These are phyloP conservation scores for Hetaerina titia DNA, from an alignment of 2,888 invertebrate genomes.

Conservation along the genomic window DNA sequence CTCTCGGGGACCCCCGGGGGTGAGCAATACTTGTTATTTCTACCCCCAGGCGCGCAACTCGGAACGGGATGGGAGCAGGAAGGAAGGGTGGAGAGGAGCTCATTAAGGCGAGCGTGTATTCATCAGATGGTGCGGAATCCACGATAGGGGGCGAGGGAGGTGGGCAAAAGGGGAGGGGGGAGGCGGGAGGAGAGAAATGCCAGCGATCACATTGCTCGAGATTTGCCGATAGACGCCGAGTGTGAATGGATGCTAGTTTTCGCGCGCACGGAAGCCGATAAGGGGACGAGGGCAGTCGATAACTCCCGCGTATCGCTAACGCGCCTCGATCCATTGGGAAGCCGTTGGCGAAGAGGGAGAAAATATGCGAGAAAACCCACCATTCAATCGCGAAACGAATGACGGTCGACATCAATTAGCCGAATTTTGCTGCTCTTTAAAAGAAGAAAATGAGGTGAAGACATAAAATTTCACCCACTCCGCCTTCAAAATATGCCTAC, in stretches of 20 bases:
- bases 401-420: too few relatives aligned
- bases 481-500: too few relatives aligned
- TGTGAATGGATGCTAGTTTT: constrained; percentile 10
- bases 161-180: neutral
- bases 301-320: neutral
- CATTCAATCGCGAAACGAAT: too few relatives aligned
- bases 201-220: neutral
- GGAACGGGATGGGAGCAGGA: neutral
- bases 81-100: neutral
- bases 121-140: neutral
- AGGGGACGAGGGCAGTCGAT: neutral
- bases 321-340: too few relatives aligned
- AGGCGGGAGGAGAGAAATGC: too few relatives aligned
- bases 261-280: constrained; percentile 11
- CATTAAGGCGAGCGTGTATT: neutral
- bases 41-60: neutral
- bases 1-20: neutral
- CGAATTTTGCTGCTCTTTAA: too few relatives aligned
- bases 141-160: neutral
- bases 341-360: too few relatives aligned
- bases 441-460: too few relatives aligned
- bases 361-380: too few relatives aligned
- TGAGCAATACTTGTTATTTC: neutral
- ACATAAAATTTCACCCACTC: too few relatives aligned
- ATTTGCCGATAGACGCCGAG: neutral